Percentiles rank a stretch among this genome's conserved stretches.
Conservation (phyloP, 92 coral and sea anemone species). For the Parazoanthus atlanticus region DNA sequence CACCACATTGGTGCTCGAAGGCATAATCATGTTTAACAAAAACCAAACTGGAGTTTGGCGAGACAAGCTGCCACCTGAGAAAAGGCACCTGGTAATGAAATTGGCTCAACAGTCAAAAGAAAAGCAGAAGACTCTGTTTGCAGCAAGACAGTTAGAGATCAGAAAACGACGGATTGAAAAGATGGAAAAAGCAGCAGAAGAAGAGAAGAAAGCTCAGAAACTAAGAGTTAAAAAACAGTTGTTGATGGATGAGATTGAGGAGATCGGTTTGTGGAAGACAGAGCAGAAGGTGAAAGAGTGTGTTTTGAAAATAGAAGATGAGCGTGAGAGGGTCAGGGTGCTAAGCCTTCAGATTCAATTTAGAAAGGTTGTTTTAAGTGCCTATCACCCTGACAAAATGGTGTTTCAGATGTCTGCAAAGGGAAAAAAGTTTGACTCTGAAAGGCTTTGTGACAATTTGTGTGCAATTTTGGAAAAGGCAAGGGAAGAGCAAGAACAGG, state of each 20-base stretch:
- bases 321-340: constrained; percentile 10
- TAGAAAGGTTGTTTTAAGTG: constrained; percentile 40
- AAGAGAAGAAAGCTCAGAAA: constrained; percentile 41
- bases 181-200: constrained; percentile 28
- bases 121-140: neutral
- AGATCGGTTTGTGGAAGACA: constrained; percentile 33
- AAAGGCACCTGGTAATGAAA: constrained; percentile 1
- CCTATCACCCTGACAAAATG: constrained; percentile 25
- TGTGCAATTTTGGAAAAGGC: constrained; percentile 5
- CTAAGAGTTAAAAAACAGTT: constrained; percentile 25
- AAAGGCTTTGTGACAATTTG: constrained; percentile 9
- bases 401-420: neutral
- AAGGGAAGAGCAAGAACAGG: neutral
- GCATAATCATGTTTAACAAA: neutral
- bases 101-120: constrained; percentile 30
- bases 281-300: constrained; percentile 19
- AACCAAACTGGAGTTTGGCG: constrained; percentile 23
- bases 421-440: neutral
- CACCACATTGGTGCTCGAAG: too few relatives aligned
- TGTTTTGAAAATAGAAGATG: constrained; percentile 12
- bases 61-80: constrained; percentile 42
- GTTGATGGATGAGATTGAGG: constrained; percentile 37
- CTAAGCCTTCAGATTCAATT: constrained; percentile 45
- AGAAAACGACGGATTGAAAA: constrained; percentile 28
- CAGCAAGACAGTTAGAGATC: constrained; percentile 39